Conservation (phyloP, 2,888 invertebrate genomes). For the Drosophila crucigera region DNA sequence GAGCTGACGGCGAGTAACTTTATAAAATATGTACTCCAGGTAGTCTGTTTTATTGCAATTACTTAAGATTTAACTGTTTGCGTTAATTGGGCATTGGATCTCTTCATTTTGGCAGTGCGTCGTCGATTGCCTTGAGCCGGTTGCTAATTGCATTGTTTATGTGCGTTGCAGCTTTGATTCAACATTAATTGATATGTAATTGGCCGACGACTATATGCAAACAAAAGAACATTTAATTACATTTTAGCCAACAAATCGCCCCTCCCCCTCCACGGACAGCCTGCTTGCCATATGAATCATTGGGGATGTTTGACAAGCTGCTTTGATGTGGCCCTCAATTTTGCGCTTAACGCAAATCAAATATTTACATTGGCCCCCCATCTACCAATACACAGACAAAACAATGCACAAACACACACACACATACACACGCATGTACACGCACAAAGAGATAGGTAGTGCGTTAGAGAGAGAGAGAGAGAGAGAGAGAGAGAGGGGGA, state of each 20-base stretch:
- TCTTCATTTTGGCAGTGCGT: constrained; percentile 30
- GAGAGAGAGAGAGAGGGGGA: too few species aligned
- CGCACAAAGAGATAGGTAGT: neutral
- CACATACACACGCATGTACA: constrained; percentile 27
- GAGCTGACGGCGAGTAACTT: constrained; percentile 54
- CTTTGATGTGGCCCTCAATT: constrained; percentile 71
- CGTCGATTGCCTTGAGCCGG: constrained; percentile 2
- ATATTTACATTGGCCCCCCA: constrained; percentile 63
- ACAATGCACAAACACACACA: constrained; percentile 9
- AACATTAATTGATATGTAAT: constrained; percentile 81
- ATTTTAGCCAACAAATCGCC: constrained; percentile 48
- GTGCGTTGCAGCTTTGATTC: constrained; percentile 62
- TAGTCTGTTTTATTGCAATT: constrained; percentile 81
- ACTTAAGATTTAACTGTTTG: constrained; percentile 79
- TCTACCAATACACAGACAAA: constrained; percentile 9
- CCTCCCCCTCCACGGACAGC: neutral
- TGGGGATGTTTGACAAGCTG: constrained; percentile 34
- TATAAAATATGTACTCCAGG: constrained; percentile 79
- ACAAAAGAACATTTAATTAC: constrained; percentile 73
- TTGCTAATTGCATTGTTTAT: constrained; percentile 68
- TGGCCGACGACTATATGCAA: constrained; percentile 57
- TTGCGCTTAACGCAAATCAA: constrained; percentile 73
- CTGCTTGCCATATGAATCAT: neutral
- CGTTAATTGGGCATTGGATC: constrained; percentile 79
- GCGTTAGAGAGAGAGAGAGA: neutral